Evolutionary conservation across 2,888 invertebrate species (phyloP), one percentile per base, ranked within the genome.

Genomic region (Idaea straminata): DNA sequence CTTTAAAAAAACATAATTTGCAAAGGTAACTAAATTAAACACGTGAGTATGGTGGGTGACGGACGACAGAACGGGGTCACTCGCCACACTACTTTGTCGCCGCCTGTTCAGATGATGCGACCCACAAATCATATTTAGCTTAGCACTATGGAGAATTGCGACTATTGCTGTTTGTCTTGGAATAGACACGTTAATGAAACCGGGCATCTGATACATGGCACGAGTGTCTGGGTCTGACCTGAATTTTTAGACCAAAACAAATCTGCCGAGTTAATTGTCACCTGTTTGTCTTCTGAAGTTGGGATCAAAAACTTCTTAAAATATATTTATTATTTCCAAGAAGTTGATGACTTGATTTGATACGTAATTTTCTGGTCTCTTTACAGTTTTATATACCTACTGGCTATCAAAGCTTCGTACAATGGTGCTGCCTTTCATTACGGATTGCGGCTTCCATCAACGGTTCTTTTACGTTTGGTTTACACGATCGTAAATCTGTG

Each of bases 111-210:
- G 78, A 59, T 69, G 83, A 85, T 85, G 83, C 79, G 89, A 82
- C 83, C 88, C 83, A 89, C 88, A 87, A 89, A 88, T 89, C 87
- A 89, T 88, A 87, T 89, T 89, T 88, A 88, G 87, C 84, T 78
- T 82, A 82, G 82, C 79, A 78, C 82, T 83, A 82, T 82, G 81
- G 79, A 84, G 81, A 86, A 84, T 85, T 83, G 83, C 81, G 82
- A 83, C 80, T 87, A 79, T 85, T 83, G 81, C 83, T 84, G 83
- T 88, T 86, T 86, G 83, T 86, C 83, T 86, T 84, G 83, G 84
- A 86, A 85, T 84, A 85, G 83, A 80, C 76, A 76, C 80, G 80
- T 84, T 86, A 83, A 85, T 83, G 83, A 84, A 85, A 82, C 78
- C 80, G 68, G 74, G 78, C 79, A 83, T 83, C 77, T 83, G 81